phyloP scores from a whole-genome alignment of 2,888 invertebrate genomes.

The Lordiphosa fenestrarum region DNA sequence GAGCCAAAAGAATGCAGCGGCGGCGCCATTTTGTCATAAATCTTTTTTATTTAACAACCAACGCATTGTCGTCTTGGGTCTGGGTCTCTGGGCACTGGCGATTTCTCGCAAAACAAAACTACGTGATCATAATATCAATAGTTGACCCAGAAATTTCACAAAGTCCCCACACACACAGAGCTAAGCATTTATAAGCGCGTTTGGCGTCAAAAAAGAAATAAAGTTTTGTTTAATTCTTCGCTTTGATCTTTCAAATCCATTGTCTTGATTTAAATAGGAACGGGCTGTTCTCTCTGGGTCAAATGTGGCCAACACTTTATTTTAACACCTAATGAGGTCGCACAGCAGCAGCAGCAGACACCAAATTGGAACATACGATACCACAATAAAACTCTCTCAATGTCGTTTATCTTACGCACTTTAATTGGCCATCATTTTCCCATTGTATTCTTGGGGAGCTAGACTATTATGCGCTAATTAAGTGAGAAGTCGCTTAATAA shows the following conservation, averaged over 20 bases:
- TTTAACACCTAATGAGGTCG: constrained; percentile 2
- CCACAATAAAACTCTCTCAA: constrained; percentile 27
- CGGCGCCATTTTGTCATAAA: constrained; percentile 61
- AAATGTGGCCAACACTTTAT: not conserved
- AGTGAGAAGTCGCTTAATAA: constrained; percentile 63
- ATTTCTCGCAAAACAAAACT: constrained; percentile 62
- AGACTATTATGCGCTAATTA: constrained; percentile 52
- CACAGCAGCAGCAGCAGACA: constrained; percentile 18
- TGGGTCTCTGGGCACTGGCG: constrained; percentile 35
- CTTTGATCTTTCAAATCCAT: constrained; percentile 22
- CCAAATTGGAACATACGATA: constrained; percentile 20
- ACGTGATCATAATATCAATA: constrained; percentile 75
- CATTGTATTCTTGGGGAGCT: constrained; percentile 52
- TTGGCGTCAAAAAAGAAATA: constrained; percentile 22
- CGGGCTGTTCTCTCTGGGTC: not conserved
- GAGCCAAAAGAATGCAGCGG: constrained; percentile 44
- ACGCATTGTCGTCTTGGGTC: constrained; percentile 7
- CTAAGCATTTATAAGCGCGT: constrained; percentile 21
- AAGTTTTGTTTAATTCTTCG: constrained; percentile 29
- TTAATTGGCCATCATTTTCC: constrained; percentile 64
- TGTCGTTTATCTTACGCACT: constrained; percentile 41
- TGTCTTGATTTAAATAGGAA: not conserved
- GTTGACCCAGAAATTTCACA: constrained; percentile 65
- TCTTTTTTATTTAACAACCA: constrained; percentile 44
- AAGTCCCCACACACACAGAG: constrained; percentile 4